These are phyloP conservation scores for Dasysyrphus tricinctus DNA, from an alignment of 2,888 invertebrate species.

Conservation along the genomic window DNA sequence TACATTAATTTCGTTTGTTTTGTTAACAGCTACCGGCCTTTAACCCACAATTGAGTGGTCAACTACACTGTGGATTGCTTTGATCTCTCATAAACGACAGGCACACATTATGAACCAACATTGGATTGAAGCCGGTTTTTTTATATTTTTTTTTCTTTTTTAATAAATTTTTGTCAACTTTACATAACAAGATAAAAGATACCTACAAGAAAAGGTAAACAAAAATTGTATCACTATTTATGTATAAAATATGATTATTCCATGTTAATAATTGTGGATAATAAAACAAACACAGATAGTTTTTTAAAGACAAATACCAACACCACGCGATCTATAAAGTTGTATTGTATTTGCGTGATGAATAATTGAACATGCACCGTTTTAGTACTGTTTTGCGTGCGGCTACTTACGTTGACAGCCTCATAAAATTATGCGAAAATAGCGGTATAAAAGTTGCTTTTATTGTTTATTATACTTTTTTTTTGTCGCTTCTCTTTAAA, in stretches of 20 bases:
- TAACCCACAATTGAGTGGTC: constrained; percentile 56
- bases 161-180: constrained; percentile 54
- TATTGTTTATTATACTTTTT: constrained; percentile 52
- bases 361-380: constrained; percentile 59
- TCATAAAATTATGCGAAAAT: constrained; percentile 69
- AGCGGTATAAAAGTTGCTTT: constrained; percentile 60
- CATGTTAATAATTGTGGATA: constrained; percentile 16
- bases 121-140: constrained; percentile 43
- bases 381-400: constrained; percentile 73
- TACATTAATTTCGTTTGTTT: constrained; percentile 49
- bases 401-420: constrained; percentile 60
- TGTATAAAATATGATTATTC: neutral
- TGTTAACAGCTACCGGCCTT: constrained; percentile 37
- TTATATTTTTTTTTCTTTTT: constrained; percentile 5
- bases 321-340: neutral
- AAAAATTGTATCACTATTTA: constrained; percentile 34
- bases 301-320: neutral
- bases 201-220: constrained; percentile 34
- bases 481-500: constrained; percentile 41
- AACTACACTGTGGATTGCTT: constrained; percentile 20
- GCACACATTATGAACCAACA: constrained; percentile 5
- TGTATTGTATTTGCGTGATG: constrained; percentile 5
- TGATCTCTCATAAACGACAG: constrained; percentile 11
- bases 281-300: constrained; percentile 34
- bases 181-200: constrained; percentile 53